Base-by-base conservation (phyloP, 2,888 invertebrate genomes). In the Diaprepes abbreviatus region DNA sequence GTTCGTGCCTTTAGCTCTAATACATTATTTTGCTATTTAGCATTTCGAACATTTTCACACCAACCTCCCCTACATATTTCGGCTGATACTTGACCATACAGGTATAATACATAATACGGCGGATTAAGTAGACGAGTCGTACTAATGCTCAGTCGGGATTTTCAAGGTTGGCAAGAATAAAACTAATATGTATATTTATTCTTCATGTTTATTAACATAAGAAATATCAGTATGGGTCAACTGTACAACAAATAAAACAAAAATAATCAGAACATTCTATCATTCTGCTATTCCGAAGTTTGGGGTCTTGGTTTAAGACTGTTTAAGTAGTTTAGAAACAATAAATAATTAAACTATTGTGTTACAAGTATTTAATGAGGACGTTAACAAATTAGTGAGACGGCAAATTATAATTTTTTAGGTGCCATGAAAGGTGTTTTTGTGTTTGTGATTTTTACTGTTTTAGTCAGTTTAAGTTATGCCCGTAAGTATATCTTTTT, bases 111-210 rank as follows among this genome's bases (percentile, higher is more conserved):
- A n/a, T n/a, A n/a, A n/a, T n/a, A n/a, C n/a, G n/a, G 45, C 12
- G 12, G 35, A 54, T 17, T 35, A 54, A 54, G 19, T 35, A 54
- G 17, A 54, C 54, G 36, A 54, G 54, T 54, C 16, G 12, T 54
- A 52, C 19, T 12, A 35, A 55, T 36, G 55, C 19, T 59, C n/a
- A 40, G 48, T 58, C 55, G 78, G 76, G 73, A 75, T 77, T 78
- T 74, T 76, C 79, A 79, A 79, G 79, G 79, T 75, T 76, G 78
- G 65, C 74, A 60, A 72, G 67, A 71, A 70, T 50, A 50, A 50
- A 43, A 16, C 48, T 50, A 50, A 50, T 28, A 50, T 50, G 48
- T 28, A 50, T 50, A 28, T 50, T 50, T 50, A 24, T 14, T 50
- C 48, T 50, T 50, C 14, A 3, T 50, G 19, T 45, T 24, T 28